Evolutionary conservation across 2,888 invertebrate species (phyloP).

Genomic region (Myathropa florea): DNA sequence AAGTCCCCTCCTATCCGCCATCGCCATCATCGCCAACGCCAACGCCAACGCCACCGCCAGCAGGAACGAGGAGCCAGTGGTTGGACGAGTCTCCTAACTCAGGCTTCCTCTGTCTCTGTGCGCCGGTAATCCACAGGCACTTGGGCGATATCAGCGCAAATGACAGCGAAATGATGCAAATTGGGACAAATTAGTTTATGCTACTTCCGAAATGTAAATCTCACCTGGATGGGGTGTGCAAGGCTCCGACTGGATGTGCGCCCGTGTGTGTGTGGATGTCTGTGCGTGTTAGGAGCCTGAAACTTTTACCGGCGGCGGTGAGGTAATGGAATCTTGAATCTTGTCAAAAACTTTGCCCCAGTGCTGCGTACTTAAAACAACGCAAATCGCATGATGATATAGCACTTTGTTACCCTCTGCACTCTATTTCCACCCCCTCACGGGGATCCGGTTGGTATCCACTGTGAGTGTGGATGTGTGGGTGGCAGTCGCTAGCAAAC

Average conservation of each 20-base stretch:
- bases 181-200: conserved; percentile 73
- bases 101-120: conserved; percentile 21
- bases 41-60: background rate
- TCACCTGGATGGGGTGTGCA: conserved; percentile 53
- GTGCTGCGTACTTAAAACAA: conserved; percentile 68
- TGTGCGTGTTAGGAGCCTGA: conserved; percentile 7
- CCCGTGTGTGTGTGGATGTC: background rate
- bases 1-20: background rate
- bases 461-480: background rate
- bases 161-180: conserved; percentile 73
- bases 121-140: conserved; percentile 64
- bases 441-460: background rate
- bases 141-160: conserved; percentile 70
- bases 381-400: conserved; percentile 68
- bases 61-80: background rate
- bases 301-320: conserved; percentile 29
- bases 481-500: conserved; percentile 31
- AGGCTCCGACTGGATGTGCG: background rate
- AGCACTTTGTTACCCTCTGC: conserved; percentile 70
- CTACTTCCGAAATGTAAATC: conserved; percentile 71
- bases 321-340: conserved; percentile 69
- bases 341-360: conserved; percentile 71
- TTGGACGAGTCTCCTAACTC: background rate
- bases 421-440: conserved; percentile 20
- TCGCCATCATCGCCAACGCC: background rate